A percentile compares a stretch with the other conserved stretches of the same genome.
Conservation (phyloP, 2,797 vertebrate genomes). For the Chelidonichthys spinosus region DNA sequence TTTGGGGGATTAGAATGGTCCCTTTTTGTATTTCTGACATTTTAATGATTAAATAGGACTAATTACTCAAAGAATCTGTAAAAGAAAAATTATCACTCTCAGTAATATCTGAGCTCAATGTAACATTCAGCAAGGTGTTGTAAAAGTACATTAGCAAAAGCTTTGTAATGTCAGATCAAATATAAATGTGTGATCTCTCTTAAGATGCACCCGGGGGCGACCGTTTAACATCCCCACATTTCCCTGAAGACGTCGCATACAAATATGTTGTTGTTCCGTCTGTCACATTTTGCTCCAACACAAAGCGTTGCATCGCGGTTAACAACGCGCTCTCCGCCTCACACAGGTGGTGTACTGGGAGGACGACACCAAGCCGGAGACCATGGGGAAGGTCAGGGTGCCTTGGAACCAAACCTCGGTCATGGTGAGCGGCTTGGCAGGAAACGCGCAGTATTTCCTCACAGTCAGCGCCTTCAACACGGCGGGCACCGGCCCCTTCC, state of each 20-base stretch:
- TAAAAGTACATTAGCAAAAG: conserved; percentile 24
- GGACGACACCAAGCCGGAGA: conserved; percentile 91
- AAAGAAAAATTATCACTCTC: not conserved
- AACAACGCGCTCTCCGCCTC: conserved; percentile 28
- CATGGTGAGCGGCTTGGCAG: conserved; percentile 88
- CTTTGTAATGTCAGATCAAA: conserved; percentile 42
- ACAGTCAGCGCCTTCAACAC: conserved; percentile 96
- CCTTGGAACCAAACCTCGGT: conserved; percentile 90
- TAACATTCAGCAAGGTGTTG: not conserved
- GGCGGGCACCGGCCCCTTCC: conserved; percentile 91
- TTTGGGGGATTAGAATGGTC: not conserved
- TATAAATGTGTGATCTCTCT: conserved; percentile 35
- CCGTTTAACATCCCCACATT: conserved; percentile 28
- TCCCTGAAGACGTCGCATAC: conserved; percentile 35
- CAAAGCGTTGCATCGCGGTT: conserved; percentile 8
- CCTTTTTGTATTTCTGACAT: not conserved
- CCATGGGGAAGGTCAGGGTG: conserved; percentile 90
- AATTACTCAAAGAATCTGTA: not conserved
- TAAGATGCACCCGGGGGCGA: conserved; percentile 8
- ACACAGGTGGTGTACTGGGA: conserved; percentile 93
- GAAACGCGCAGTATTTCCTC: conserved; percentile 89
- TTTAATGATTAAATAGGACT: not conserved
- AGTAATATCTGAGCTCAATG: conserved; percentile 6
- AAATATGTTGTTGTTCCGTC: conserved; percentile 3
- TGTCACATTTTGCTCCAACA: conserved; percentile 14